A percentile compares a stretch with the other conserved stretches of the same genome.
Conservation (phyloP, 2,888 invertebrate genomes). For the Eupithecia pulchellata region DNA sequence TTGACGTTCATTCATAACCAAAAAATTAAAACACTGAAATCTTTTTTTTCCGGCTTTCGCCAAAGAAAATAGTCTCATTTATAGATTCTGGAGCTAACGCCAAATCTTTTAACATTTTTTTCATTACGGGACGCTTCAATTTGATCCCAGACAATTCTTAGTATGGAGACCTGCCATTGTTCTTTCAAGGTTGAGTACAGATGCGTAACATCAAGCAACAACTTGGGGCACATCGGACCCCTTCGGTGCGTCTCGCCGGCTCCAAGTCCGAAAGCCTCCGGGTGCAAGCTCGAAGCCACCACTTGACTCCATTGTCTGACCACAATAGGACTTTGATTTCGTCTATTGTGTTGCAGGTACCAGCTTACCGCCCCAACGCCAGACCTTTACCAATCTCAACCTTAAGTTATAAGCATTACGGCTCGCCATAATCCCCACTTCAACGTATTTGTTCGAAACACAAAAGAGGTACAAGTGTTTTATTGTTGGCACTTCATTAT, state of each 20-base stretch:
- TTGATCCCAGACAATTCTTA: too few relatives aligned
- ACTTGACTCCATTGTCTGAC: slow-evolving; percentile 71
- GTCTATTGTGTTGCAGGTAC: slow-evolving; percentile 70
- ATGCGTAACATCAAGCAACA: background rate
- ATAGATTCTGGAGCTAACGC: too few relatives aligned
- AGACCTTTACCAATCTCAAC: slow-evolving; percentile 12
- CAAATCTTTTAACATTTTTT: too few relatives aligned
- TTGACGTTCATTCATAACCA: too few relatives aligned
- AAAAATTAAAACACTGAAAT: too few relatives aligned
- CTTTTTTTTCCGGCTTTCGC: too few relatives aligned
- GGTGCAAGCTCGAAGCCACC: slow-evolving; percentile 53
- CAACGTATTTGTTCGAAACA: slow-evolving; percentile 36
- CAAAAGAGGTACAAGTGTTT: slow-evolving; percentile 39
- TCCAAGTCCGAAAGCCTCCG: slow-evolving; percentile 9
- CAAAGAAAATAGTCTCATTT: too few relatives aligned
- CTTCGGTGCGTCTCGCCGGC: slow-evolving; percentile 6
- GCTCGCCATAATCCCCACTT: slow-evolving; percentile 5
- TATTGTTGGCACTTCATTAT: slow-evolving; percentile 34
- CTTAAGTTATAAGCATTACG: background rate
- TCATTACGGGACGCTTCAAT: too few relatives aligned
- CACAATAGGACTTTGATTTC: slow-evolving; percentile 72
- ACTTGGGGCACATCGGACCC: background rate
- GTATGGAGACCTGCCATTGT: too few relatives aligned
- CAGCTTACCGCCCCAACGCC: slow-evolving; percentile 28
- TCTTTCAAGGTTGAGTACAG: background rate